Base-by-base conservation (phyloP, 1,140 invertebrate species). In the Bradysia coprophila region DNA sequence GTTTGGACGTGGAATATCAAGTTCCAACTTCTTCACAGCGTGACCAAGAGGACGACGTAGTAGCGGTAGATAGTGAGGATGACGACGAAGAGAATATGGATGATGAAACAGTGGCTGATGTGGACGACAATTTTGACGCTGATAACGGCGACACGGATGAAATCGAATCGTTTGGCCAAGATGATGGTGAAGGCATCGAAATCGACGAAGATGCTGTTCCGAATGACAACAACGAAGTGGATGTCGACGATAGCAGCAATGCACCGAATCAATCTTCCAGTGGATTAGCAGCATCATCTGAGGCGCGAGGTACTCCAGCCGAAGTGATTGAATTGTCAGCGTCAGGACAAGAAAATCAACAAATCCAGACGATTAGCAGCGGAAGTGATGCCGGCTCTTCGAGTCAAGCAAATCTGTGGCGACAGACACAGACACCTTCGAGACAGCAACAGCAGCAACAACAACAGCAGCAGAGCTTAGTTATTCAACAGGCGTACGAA, bases 11-110 rank as follows among this genome's bases (percentile, higher is more conserved):
- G 4, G 77, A 80, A 50, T 76, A 76, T 51, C 71, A 84, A 63
- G 80, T 85, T 33, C 81, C 82, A 2, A 85, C 82, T 0, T 84
- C 81, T 3, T 83, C 80, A 19, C 81, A 83, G 52, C 69, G 80
- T 21, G 81, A 85, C 55, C 80, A 83, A 49, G 79, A 82, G 47
- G 79, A 83, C 57, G 81, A 85, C 46, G 76, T 85, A 15, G 75
- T 81, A 15, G 77, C 80, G 19, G 74, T 78, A 21, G 78, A 81
- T 42, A 72, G 74, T 31, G 73, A 75, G 15, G 71, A 72, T 42
- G 74, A 78, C 38, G 62, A 66, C 38, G 60, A 62, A 23, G 65
- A 65, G 38, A 65, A 64, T 43, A 72, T 68, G 24, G 68, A 67
- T 38, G 72, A 69, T 51, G 71, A 67, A 34, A 64, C 64, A 21